These are phyloP conservation scores for Imbricaverruca yamaguchii DNA, from an alignment of 2,888 invertebrate species.

Conservation along the genomic window DNA sequence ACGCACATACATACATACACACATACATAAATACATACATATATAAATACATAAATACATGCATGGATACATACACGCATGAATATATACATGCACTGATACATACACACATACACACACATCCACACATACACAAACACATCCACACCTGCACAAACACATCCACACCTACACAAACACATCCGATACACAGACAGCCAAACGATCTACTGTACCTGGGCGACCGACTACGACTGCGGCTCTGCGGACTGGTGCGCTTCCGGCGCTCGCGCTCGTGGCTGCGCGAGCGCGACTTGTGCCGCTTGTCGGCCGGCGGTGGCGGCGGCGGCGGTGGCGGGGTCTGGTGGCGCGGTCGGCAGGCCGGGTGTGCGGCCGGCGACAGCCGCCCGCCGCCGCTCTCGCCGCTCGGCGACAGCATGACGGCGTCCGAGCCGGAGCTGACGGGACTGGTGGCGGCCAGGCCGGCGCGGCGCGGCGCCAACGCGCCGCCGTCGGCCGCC, in stretches of 20 bases:
- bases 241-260: background rate
- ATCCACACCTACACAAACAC: too few relatives aligned
- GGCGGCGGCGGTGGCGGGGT: background rate
- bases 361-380: background rate
- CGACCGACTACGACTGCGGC: conserved; percentile 11
- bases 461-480: background rate
- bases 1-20: too few relatives aligned
- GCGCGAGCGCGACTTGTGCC: background rate
- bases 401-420: background rate
- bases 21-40: too few relatives aligned
- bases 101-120: too few relatives aligned
- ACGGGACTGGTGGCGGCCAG: conserved; percentile 9
- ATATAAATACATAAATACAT: too few relatives aligned
- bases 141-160: too few relatives aligned
- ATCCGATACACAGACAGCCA: too few relatives aligned
- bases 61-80: too few relatives aligned
- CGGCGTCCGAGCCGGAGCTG: background rate
- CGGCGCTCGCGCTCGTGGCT: conserved; percentile 13
- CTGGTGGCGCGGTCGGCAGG: background rate
- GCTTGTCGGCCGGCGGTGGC: background rate
- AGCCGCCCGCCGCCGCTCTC: background rate
- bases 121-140: too few relatives aligned
- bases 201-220: background rate
- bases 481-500: background rate
- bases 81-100: too few relatives aligned